These are phyloP conservation scores for Eremophila alpestris DNA, from an alignment of 2,797 vertebrate species.

Conservation along the genomic window DNA sequence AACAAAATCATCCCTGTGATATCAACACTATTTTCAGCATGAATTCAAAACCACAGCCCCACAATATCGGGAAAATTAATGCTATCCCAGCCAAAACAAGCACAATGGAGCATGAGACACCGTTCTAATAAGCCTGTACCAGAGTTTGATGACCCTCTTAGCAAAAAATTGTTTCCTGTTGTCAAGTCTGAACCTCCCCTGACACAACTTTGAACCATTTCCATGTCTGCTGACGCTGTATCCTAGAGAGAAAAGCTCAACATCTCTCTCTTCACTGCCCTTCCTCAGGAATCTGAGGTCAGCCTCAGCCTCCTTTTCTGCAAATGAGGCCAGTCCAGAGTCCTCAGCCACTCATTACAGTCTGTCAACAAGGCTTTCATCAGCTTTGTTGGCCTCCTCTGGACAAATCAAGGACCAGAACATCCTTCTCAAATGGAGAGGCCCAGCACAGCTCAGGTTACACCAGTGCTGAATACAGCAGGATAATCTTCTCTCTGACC, in stretches of 20 bases:
- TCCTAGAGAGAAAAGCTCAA: background rate
- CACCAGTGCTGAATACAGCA: accelerated
- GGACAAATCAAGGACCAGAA: accelerated
- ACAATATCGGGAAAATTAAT: background rate
- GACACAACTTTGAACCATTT: background rate
- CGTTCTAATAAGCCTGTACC: background rate
- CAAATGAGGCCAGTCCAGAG: background rate
- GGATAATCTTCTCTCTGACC: accelerated
- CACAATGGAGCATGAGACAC: accelerated
- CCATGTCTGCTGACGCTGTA: accelerated
- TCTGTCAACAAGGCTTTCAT: background rate
- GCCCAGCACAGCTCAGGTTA: background rate
- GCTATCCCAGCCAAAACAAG: background rate
- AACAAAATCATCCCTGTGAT: background rate
- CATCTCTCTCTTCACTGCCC: background rate
- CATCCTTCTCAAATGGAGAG: accelerated
- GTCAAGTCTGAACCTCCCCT: background rate
- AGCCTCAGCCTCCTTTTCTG: background rate
- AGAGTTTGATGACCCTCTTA: background rate
- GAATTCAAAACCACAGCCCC: background rate
- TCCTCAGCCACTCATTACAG: background rate
- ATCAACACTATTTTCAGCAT: background rate
- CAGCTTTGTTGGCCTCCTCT: background rate
- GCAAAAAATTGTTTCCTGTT: background rate
- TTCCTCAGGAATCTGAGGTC: background rate